Evolutionary conservation across 1,140 invertebrate genomes (phyloP).

Genomic region (Microplitis mediator): DNA sequence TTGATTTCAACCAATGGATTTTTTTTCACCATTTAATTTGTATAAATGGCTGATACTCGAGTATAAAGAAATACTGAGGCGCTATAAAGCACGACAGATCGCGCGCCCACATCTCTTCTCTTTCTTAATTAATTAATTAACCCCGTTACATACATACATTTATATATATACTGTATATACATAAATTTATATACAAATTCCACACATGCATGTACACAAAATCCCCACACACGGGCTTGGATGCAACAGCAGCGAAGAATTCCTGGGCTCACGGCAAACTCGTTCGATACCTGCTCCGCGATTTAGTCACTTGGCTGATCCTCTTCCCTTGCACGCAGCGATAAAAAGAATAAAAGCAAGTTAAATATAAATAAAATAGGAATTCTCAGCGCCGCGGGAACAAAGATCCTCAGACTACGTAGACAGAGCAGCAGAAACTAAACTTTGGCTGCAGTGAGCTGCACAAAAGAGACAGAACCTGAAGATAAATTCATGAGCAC

Average conservation of each 20-base stretch:
- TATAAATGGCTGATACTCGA: neutral
- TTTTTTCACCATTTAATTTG: no score
- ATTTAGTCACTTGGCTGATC: neutral
- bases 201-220: no score
- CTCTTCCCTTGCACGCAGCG: neutral
- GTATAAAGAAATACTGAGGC: neutral
- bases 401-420: neutral
- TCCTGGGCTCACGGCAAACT: neutral
- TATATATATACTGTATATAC: no score
- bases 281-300: slow-evolving; percentile 3
- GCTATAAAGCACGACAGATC: slow-evolving; percentile 2
- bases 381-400: slow-evolving; percentile 12
- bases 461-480: slow-evolving; percentile 4
- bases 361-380: neutral
- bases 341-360: slow-evolving; percentile 11
- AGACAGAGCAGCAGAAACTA: neutral
- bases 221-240: no score
- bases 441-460: neutral
- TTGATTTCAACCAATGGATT: no score
- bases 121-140: slow-evolving; percentile 29
- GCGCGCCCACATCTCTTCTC: slow-evolving; percentile 8
- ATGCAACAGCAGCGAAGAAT: neutral
- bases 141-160: slow-evolving; percentile 8
- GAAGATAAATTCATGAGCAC: slow-evolving; percentile 53
- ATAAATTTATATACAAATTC: no score